Evolutionary conservation across 2,888 invertebrate genomes (phyloP), one percentile per base, ranked within the genome.

Genomic region (Patella caerulea): DNA sequence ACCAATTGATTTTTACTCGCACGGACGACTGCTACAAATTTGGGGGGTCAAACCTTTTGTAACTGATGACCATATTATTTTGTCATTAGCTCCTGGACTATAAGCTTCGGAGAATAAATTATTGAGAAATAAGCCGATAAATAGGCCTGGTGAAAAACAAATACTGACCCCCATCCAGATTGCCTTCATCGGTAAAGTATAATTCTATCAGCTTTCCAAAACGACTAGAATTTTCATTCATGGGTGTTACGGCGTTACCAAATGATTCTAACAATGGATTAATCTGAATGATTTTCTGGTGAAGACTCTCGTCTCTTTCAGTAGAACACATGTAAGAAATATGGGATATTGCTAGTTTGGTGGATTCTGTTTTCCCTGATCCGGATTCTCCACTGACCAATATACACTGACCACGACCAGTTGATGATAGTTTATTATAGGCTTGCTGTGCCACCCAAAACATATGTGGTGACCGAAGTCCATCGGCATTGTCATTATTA

Each of bases 351-450:
- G 84, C 14, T 65, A 81, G 76, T 70, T 85, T 85, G 45, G 79
- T 77, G 15, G 72, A 76, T 77, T 84, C 83, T 17, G 83, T 84
- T 75, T 82, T 80, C 79, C 88, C 88, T 69, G 87, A 82, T 17
- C 88, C 88, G 0, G 85, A 85, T 74, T 88, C 88, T 17, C 88
- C 88, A 72, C 86, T 85, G 77, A 88, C 85, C 15, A 87, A 82
- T 72, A 86, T 85, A 75, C 85, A 86, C 78, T 88, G 88, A 54
- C 80, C 78, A 55, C 65, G n/a, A 24, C 79, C 78, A 11, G 82
- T 83, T n/a, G 77, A 70, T 19, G 77, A 77, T 72, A 88, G 73
- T 71, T 77, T 83, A 70, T 82, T 82, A 79, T 88, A 87, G 5
- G 83, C 84, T 29, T 80, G 76, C 74, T 87, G 86, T 14, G 88